phyloP scores from a whole-genome alignment of 2,797 vertebrate species.

The Pelochelys cantorii region DNA sequence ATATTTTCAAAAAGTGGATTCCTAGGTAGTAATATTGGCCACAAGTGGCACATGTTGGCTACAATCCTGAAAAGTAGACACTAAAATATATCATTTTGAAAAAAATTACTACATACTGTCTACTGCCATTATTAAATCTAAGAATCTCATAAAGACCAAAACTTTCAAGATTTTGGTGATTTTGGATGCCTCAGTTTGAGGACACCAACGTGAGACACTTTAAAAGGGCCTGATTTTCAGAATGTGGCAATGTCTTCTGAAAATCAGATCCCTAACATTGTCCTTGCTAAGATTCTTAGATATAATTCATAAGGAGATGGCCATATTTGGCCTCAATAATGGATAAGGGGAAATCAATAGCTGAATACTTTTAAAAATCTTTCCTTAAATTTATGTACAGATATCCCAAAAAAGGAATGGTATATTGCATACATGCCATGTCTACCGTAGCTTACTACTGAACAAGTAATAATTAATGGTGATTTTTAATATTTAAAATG shows the following conservation, averaged over 20 bases:
- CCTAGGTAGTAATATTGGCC: background rate
- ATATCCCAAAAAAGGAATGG: background rate
- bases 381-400: background rate
- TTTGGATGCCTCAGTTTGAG: background rate
- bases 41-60: background rate
- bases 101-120: background rate
- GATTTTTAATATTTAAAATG: background rate
- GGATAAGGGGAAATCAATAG: background rate
- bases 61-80: background rate
- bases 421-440: background rate
- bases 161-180: background rate
- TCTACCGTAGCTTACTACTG: background rate
- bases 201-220: background rate
- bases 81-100: background rate
- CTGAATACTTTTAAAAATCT: background rate
- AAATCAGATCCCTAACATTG: background rate
- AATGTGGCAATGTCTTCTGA: background rate
- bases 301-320: too few species aligned
- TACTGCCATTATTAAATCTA: background rate
- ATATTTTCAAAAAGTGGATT: background rate
- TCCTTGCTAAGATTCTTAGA: background rate
- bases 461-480: background rate
- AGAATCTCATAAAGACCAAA: background rate
- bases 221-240: background rate
- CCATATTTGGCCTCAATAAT: background rate